Evolutionary conservation across 2,888 invertebrate species (phyloP).

Genomic region (Caenorhabditis sp.): DNA sequence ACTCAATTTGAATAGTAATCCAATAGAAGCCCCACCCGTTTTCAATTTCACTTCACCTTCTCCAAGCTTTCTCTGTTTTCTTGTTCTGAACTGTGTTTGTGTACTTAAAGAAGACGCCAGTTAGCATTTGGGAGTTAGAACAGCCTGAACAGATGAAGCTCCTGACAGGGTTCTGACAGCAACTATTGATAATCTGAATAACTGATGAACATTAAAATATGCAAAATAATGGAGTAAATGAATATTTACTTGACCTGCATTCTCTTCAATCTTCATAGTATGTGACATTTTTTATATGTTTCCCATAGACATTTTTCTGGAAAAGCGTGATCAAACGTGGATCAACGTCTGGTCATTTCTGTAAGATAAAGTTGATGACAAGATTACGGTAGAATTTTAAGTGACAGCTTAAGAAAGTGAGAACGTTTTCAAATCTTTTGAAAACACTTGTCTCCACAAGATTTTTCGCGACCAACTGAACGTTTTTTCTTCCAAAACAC

Average conservation of each 20-base stretch:
- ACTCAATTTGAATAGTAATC: conserved; percentile 52
- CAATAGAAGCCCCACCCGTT: conserved; percentile 46
- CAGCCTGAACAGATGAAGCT: no score
- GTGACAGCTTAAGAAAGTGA: no score
- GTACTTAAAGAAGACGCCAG: conserved; percentile 3
- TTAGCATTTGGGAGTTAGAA: no score
- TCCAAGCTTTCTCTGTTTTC: conserved; percentile 8
- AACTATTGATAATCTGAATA: conserved; percentile 13
- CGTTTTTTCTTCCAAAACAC: neutral
- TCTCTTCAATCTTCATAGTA: neutral
- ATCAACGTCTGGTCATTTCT: no score
- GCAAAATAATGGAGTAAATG: conserved; percentile 5
- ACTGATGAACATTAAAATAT: conserved; percentile 28
- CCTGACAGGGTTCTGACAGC: no score
- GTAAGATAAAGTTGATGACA: no score
- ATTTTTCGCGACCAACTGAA: neutral
- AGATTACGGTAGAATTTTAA: no score
- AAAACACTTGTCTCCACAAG: no score
- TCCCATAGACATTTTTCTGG: no score
- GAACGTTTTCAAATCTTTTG: no score
- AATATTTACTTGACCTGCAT: conserved; percentile 12
- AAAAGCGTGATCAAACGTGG: no score
- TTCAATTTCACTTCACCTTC: conserved; percentile 51
- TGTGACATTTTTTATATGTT: neutral
- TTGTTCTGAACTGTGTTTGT: conserved; percentile 5